phyloP scores from a whole-genome alignment of 2,113 vertebrate species.

The Boleophthalmus pectinirostris region DNA sequence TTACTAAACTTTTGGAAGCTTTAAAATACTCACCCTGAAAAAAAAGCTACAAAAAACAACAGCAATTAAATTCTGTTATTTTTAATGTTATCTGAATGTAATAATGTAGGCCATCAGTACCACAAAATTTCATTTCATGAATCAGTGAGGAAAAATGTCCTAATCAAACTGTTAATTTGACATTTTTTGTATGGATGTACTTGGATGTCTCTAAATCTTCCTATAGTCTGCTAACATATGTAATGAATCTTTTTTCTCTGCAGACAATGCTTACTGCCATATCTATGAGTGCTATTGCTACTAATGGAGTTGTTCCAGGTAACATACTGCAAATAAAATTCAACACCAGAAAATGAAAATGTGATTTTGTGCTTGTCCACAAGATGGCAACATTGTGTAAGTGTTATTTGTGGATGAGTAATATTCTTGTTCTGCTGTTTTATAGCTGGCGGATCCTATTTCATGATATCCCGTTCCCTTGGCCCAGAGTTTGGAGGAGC shows the following conservation, averaged over 20 bases:
- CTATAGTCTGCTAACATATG: neutral
- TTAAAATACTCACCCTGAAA: no score
- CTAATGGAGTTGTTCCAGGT: constrained; percentile 94
- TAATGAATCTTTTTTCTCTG: constrained; percentile 26
- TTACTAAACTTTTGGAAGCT: no score
- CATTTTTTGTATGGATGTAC: no score
- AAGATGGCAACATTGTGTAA: constrained; percentile 24
- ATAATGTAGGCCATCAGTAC: no score
- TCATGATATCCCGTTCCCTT: constrained; percentile 97
- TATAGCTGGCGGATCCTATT: constrained; percentile 96
- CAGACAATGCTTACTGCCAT: constrained; percentile 96
- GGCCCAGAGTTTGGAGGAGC: constrained; percentile 98
- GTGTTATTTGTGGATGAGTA: neutral
- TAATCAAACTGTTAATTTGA: no score
- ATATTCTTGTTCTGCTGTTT: neutral
- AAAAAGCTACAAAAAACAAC: no score
- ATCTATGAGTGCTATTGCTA: constrained; percentile 79
- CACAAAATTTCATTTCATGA: no score
- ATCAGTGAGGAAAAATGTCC: no score
- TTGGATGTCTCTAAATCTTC: neutral
- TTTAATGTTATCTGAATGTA: no score
- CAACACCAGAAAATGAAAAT: neutral
- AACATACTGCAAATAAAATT: constrained; percentile 18
- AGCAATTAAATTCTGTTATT: no score
- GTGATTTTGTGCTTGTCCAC: neutral